Conservation (phyloP, 2,113 vertebrate genomes). For the Sclerurus mexicanus region DNA sequence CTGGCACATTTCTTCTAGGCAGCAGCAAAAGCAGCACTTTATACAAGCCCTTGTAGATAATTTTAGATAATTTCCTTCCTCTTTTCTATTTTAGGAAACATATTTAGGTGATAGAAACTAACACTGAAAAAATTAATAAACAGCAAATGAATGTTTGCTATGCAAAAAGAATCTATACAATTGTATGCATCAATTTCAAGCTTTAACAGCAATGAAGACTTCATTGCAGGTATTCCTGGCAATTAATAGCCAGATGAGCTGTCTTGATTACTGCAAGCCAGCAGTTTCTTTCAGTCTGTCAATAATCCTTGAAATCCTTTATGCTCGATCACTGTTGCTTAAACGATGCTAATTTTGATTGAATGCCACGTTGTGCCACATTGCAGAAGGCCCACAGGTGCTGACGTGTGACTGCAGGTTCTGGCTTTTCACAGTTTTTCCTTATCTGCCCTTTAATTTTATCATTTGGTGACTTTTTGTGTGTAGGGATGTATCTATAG, state of each 20-base stretch:
- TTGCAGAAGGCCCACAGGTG: not conserved
- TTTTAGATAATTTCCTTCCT: conserved; percentile 10
- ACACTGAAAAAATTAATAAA: not conserved
- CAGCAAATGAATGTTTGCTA: not conserved
- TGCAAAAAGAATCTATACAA: not conserved
- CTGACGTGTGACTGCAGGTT: not conserved
- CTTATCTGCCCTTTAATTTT: not conserved
- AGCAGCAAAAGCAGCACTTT: not conserved
- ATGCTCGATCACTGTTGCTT: not conserved
- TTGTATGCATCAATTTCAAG: not conserved
- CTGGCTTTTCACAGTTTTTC: not conserved
- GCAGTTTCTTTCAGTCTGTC: not conserved
- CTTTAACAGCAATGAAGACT: not conserved
- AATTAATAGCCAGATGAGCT: not conserved
- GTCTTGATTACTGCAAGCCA: not conserved
- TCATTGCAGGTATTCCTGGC: not conserved
- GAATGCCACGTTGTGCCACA: not conserved
- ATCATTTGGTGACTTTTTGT: not conserved
- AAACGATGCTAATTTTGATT: not conserved
- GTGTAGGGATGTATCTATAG: not conserved
- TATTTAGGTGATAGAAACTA: not conserved
- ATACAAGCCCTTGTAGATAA: not conserved
- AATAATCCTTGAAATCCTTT: not conserved
- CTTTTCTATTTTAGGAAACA: not conserved
- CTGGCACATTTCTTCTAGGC: not conserved